Evolutionary conservation across 2,797 vertebrate species (phyloP), one percentile per base, ranked within the genome.

Genomic region (Coregonus sp.): DNA sequence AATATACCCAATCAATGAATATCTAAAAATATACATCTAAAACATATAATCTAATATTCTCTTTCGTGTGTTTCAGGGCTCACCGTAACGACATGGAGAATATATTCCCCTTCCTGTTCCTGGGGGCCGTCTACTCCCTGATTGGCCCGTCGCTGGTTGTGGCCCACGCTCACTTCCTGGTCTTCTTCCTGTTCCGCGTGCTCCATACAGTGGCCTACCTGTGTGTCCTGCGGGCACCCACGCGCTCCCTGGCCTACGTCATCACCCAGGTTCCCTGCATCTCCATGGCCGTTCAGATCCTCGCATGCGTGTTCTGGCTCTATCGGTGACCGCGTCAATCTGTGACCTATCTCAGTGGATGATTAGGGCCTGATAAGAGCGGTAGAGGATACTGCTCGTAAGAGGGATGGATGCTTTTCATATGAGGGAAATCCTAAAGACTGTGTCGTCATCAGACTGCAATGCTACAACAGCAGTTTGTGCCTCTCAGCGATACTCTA

Each of bases 31-130:
- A 47, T 4, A 18, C 71, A 50, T 25, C 12, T 54, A 11, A n/a
- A n/a, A 50, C 20, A 52, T 66, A 1, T 4, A 76, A 70, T 70
- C 4, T 31, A 51, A 75, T 16, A 68, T 54, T 5, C 3, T 33
- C 29, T 50, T 76, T 12, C 0, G 11, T 73, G 51, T 81, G 51
- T 81, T 63, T 89, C 66, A 99, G 98, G 78, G 96, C 96, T 73
- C 98, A 99, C 78, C 33, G 68, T 1, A 99, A 99, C 0, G 98
- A 98, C 91, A 88, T 98, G 94, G 98, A 99, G 91, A 99, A 95
- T 92, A 98, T 99, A 87, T 90, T 95, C 2, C 96, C 98, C 0
- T 99, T 99, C 92, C 93, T 99, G 40, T 99, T 99, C 89, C 91
- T 99, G 0, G 97, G 97, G 0, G 92, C 97, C 0, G 29, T 98